Percentiles rank a stretch among this genome's conserved stretches.
These are phyloP conservation scores for fruit fly (Drosophila melanogaster) DNA, from an alignment of 1,140 invertebrate genomes.

Conservation along the genomic window Release_6_plus_ISO1_MT NC_004354.4:5314501-5315000, in stretches of 20 bases:
- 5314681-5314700: not conserved
- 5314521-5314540: too few relatives aligned
- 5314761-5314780: not conserved
- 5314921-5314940: too few relatives aligned
- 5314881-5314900: too few relatives aligned
- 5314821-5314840: not conserved
- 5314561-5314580: too few relatives aligned
- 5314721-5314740: constrained; percentile 10
- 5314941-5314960: too few relatives aligned
- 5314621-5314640: not conserved
- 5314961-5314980: too few relatives aligned
- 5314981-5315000: too few relatives aligned
- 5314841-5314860: not conserved
- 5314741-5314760: constrained; percentile 2
- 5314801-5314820: not conserved
- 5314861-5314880: not conserved
- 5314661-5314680: not conserved
- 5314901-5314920: too few relatives aligned
- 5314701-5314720: constrained; percentile 7
- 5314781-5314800: not conserved
- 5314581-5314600: too few relatives aligned
- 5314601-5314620: not conserved
- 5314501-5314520: not conserved
- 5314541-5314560: too few relatives aligned
- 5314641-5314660: not conserved